phyloP scores from a whole-genome alignment of 2,113 vertebrate genomes.

The Vulpes vulpes region DNA sequence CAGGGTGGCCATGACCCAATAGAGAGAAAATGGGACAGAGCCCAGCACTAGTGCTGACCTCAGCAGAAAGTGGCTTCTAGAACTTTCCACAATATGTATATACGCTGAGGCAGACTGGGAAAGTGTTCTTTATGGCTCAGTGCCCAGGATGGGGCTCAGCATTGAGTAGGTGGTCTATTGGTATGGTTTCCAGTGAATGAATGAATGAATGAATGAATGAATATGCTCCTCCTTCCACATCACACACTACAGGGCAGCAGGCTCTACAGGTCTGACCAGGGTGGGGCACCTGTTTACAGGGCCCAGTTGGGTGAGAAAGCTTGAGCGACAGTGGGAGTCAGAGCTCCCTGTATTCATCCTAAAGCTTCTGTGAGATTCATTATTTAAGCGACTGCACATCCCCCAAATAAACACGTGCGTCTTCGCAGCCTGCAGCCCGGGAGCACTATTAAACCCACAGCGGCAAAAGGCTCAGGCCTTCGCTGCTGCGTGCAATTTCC shows the following conservation, averaged over 20 bases:
- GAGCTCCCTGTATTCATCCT: constrained; percentile 65
- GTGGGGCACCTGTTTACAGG: not conserved
- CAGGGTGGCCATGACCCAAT: not conserved
- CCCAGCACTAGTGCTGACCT: not conserved
- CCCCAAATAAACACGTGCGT: constrained; percentile 78
- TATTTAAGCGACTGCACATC: constrained; percentile 75
- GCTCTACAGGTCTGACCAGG: not conserved
- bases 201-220: not conserved
- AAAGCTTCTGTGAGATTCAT: constrained; percentile 75
- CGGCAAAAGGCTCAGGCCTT: constrained; percentile 74
- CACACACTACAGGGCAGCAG: not conserved
- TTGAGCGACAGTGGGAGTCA: constrained; percentile 10
- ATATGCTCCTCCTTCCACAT: not conserved
- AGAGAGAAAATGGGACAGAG: not conserved
- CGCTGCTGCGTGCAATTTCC: constrained; percentile 77
- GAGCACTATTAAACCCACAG: constrained; percentile 79
- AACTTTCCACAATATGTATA: not conserved
- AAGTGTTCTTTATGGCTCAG: not conserved
- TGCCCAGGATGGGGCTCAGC: not conserved
- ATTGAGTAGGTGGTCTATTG: not conserved
- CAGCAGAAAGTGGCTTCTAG: not conserved
- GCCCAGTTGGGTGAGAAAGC: not conserved
- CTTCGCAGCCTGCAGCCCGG: constrained; percentile 73
- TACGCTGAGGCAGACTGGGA: not conserved
- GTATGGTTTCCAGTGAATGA: not conserved